A percentile compares a stretch with the other conserved stretches of the same genome.
These are phyloP conservation scores for Odontomachus brunneus DNA, from an alignment of 1,140 invertebrate genomes.

Conservation along the genomic window DNA sequence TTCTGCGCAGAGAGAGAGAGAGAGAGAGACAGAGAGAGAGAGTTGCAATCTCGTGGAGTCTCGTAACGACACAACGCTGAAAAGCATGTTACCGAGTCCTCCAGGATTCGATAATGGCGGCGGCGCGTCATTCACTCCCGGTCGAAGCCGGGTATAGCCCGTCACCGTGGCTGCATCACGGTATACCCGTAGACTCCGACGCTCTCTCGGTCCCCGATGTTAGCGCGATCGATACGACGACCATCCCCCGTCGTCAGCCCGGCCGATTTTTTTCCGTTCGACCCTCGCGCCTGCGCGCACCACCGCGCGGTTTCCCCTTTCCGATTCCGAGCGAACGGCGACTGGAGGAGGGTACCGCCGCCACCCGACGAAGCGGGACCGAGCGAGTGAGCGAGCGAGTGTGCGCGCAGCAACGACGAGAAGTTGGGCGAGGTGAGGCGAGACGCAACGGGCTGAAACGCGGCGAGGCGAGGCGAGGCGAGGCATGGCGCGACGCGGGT, in stretches of 20 bases:
- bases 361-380: constrained; percentile 54
- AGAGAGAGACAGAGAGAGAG: too few species aligned
- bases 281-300: constrained; percentile 78
- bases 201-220: constrained; percentile 77
- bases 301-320: constrained; percentile 57
- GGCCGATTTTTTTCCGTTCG: constrained; percentile 84
- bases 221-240: constrained; percentile 83
- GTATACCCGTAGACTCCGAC: constrained; percentile 66
- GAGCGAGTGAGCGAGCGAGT: constrained; percentile 26
- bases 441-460: constrained; percentile 28
- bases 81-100: constrained; percentile 1
- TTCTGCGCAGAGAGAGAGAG: not conserved
- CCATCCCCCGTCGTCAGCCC: constrained; percentile 73
- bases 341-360: constrained; percentile 46
- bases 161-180: constrained; percentile 60
- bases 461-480: constrained; percentile 32
- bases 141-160: constrained; percentile 16
- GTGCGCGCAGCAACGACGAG: constrained; percentile 15
- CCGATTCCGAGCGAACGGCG: constrained; percentile 38
- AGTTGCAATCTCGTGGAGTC: not conserved
- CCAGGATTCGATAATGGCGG: constrained; percentile 15
- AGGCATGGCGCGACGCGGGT: not conserved
- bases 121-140: constrained; percentile 23
- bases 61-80: not conserved
- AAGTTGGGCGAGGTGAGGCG: not conserved